A percentile compares a stretch with the other conserved stretches of the same genome.
phyloP scores from a whole-genome alignment of 2,888 invertebrate species.

The Nebria salina region DNA sequence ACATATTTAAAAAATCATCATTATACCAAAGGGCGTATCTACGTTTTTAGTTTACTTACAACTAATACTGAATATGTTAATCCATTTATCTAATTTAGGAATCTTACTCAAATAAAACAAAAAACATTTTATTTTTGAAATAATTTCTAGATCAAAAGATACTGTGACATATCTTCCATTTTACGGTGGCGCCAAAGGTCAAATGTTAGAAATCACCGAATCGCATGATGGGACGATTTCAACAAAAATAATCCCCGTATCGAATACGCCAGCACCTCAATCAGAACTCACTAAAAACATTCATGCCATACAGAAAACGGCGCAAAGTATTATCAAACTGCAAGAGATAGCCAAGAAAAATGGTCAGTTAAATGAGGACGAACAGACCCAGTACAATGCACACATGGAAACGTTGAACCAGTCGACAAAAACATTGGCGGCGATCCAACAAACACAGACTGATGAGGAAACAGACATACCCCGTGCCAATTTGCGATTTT shows the following conservation, averaged over 20 bases:
- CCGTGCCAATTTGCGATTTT: slow-evolving; percentile 55
- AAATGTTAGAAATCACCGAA: slow-evolving; percentile 71
- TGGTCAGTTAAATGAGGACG: slow-evolving; percentile 66
- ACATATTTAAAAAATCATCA: too few species aligned
- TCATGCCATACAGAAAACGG: slow-evolving; percentile 68
- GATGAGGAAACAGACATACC: slow-evolving; percentile 52
- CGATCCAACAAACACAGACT: slow-evolving; percentile 55
- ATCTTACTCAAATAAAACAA: neutral
- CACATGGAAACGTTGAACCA: slow-evolving; percentile 59
- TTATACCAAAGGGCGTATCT: too few species aligned
- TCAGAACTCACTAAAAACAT: slow-evolving; percentile 66
- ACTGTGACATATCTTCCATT: slow-evolving; percentile 65
- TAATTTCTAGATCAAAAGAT: neutral
- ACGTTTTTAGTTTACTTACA: too few species aligned
- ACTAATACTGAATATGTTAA: too few species aligned
- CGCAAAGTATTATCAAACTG: slow-evolving; percentile 68
- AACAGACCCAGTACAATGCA: slow-evolving; percentile 68
- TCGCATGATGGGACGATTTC: slow-evolving; percentile 63
- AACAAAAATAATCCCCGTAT: slow-evolving; percentile 60
- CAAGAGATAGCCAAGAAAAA: slow-evolving; percentile 71
- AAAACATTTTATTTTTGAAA: neutral
- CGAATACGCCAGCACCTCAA: slow-evolving; percentile 50
- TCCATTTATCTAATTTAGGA: too few species aligned
- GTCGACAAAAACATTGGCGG: slow-evolving; percentile 57
- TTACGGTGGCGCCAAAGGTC: slow-evolving; percentile 78